These are phyloP conservation scores for Empidonax traillii DNA, from an alignment of 2,113 vertebrate species.

Conservation along the genomic window DNA sequence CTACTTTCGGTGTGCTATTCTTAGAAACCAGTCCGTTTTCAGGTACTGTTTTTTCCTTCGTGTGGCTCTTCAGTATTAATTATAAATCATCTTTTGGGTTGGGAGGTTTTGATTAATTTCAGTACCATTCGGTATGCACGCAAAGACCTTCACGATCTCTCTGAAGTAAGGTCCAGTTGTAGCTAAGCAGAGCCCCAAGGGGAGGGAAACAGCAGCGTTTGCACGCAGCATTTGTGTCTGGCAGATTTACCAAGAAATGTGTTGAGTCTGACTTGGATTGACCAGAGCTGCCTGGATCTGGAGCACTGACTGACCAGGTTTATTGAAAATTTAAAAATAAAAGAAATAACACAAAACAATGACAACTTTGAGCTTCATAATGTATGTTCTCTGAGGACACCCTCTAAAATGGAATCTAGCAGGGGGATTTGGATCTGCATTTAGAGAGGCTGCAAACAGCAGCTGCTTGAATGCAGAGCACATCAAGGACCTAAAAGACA, in stretches of 20 bases:
- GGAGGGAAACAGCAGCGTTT: neutral
- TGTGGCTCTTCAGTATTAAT: neutral
- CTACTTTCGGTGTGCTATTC: neutral
- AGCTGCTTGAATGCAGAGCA: neutral
- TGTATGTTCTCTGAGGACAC: neutral
- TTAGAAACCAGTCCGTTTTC: neutral
- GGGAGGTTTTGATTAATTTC: neutral
- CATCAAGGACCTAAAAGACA: neutral
- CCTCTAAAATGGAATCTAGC: neutral
- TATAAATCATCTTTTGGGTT: neutral
- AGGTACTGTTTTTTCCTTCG: neutral
- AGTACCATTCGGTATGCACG: accelerated
- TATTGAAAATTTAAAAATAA: neutral
- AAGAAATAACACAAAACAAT: neutral
- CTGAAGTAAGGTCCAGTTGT: neutral
- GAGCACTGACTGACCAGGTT: neutral
- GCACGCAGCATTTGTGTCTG: neutral
- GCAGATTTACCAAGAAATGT: neutral
- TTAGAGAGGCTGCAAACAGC: neutral
- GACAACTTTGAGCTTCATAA: neutral
- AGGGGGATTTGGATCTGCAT: neutral
- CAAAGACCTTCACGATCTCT: neutral
- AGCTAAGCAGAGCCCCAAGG: neutral
- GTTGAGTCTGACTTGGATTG: neutral
- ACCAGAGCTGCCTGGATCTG: neutral